A percentile compares a stretch with the other conserved stretches of the same genome.
phyloP scores from a whole-genome alignment of 2,797 vertebrate species.

The Urophycis tenuis region DNA sequence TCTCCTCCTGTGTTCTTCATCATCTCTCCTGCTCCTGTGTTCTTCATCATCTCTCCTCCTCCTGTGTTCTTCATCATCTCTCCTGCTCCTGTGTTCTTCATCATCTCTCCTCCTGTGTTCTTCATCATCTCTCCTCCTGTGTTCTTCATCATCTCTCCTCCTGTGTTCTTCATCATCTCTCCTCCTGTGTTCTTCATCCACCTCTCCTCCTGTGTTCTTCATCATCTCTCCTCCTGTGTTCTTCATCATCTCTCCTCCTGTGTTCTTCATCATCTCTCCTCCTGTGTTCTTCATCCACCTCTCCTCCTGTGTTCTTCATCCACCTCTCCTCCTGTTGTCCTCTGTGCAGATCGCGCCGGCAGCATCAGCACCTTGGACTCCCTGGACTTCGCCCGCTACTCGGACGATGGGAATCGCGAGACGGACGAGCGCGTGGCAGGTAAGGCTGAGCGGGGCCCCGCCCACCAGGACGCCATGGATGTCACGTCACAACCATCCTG shows the following conservation, averaged over 20 bases:
- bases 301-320: conserved; percentile 12
- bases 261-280: no score
- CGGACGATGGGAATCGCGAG: conserved; percentile 98
- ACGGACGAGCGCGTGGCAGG: conserved; percentile 93
- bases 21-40: no score
- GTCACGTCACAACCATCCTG: neutral
- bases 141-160: no score
- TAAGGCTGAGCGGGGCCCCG: conserved; percentile 52
- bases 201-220: neutral
- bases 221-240: no score
- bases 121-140: no score
- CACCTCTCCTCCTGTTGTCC: conserved; percentile 1
- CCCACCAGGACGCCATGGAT: neutral
- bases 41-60: no score
- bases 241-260: neutral
- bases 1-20: neutral
- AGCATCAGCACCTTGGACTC: conserved; percentile 99
- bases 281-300: no score
- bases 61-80: no score
- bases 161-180: no score
- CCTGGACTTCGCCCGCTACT: conserved; percentile 97
- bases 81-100: no score
- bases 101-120: no score
- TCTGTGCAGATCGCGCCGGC: conserved; percentile 83
- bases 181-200: conserved; percentile 12